phyloP scores from a whole-genome alignment of 2,888 invertebrate species.

The Acanthosepion lycidas region DNA sequence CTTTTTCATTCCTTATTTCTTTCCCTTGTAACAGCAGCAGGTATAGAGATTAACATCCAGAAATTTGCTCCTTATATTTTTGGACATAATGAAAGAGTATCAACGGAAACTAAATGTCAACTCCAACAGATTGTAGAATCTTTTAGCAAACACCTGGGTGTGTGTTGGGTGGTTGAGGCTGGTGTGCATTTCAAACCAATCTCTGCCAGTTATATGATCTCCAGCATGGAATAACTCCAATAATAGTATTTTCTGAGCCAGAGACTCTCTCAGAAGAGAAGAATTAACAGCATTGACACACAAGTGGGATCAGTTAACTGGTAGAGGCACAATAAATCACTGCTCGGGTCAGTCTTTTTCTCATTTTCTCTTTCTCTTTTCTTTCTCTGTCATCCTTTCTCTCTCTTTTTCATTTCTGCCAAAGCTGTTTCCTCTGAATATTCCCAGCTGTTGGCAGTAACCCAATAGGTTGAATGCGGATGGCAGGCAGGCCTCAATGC shows the following conservation, averaged over 20 bases:
- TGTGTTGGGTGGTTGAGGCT: background rate
- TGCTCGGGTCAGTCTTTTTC: background rate
- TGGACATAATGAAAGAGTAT: background rate
- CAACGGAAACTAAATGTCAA: background rate
- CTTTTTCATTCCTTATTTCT: background rate
- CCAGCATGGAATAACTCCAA: background rate
- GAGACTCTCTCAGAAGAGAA: background rate
- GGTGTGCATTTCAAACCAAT: slow-evolving; percentile 25
- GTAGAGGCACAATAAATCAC: background rate
- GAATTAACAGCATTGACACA: background rate
- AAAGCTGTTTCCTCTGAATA: background rate
- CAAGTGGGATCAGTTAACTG: background rate
- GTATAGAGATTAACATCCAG: background rate
- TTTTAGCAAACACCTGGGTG: background rate
- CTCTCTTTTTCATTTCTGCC: too few relatives aligned
- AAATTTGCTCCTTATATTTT: background rate
- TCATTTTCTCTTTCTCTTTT: background rate
- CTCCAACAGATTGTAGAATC: slow-evolving; percentile 20
- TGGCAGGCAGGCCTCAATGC: background rate
- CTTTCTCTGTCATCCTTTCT: background rate
- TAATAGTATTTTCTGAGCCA: background rate
- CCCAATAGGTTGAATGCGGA: background rate
- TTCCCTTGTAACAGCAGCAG: background rate
- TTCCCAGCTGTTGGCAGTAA: background rate
- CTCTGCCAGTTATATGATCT: background rate